phyloP scores from a whole-genome alignment of 2,888 invertebrate species.

The Rhamnusium bicolor region DNA sequence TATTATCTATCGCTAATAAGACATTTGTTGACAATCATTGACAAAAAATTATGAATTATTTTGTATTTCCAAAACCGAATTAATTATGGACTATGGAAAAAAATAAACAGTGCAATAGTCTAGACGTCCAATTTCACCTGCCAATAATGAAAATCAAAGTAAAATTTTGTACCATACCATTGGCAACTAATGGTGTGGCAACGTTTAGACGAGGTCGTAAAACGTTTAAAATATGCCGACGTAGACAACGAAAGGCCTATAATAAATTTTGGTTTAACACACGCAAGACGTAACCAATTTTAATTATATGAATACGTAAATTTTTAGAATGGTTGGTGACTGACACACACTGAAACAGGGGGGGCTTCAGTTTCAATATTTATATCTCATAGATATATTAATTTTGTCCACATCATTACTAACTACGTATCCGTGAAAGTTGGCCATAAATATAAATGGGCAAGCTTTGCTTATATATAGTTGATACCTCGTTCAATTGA shows the following conservation, averaged over 20 bases:
- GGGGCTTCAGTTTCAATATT: background rate
- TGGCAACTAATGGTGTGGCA: background rate
- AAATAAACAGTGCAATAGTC: background rate
- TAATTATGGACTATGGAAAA: background rate
- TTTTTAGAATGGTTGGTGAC: background rate
- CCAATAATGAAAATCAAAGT: background rate
- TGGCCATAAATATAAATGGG: no score
- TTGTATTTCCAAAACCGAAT: background rate
- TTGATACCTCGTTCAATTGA: no score
- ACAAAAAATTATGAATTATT: no score
- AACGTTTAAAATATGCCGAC: constrained; percentile 8
- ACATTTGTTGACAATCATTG: no score
- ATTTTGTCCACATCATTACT: no score
- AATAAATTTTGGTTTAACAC: constrained; percentile 9
- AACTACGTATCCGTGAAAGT: no score
- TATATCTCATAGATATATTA: no score
- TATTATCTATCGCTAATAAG: no score
- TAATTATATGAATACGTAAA: constrained; percentile 8
- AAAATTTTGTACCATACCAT: background rate
- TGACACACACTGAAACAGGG: background rate
- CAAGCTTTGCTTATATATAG: no score
- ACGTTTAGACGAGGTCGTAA: no score
- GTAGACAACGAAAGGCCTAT: background rate
- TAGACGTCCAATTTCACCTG: constrained; percentile 1
- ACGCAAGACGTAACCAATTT: constrained; percentile 18